Evolutionary conservation across 1,140 invertebrate species (phyloP).

Genomic region (Drosophila nigrodunni): DNA sequence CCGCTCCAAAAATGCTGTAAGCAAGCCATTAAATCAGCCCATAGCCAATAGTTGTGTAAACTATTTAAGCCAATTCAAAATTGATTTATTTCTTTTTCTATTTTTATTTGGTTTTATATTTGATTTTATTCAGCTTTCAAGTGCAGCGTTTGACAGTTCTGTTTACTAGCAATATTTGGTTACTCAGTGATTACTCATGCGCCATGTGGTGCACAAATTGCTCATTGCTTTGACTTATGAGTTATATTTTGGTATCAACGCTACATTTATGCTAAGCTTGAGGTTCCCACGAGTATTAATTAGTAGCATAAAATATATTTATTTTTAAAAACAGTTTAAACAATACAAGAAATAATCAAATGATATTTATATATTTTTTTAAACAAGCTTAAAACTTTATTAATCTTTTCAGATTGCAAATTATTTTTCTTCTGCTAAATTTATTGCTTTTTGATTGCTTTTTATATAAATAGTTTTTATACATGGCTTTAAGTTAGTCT

Average conservation of each 20-base stretch:
- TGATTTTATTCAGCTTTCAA: not conserved
- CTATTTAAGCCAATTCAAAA: conserved; percentile 52
- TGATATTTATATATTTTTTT: no score
- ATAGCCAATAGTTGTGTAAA: conserved; percentile 46
- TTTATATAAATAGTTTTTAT: no score
- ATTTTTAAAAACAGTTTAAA: not conserved
- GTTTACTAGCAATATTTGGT: not conserved
- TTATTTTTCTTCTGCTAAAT: not conserved
- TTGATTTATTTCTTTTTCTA: conserved; percentile 21
- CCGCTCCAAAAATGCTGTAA: conserved; percentile 70
- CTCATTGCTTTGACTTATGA: not conserved
- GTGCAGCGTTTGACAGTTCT: conserved; percentile 13
- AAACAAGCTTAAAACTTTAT: no score
- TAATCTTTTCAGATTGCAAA: no score
- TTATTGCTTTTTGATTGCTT: not conserved
- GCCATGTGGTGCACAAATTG: conserved; percentile 1
- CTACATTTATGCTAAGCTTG: no score
- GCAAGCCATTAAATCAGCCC: conserved; percentile 58
- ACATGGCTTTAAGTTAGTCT: no score
- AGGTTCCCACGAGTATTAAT: no score
- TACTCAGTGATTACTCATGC: conserved; percentile 9
- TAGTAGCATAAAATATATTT: no score
- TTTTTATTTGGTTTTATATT: not conserved
- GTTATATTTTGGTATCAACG: conserved; percentile 1
- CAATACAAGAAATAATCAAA: not conserved